Percentiles rank a stretch among this genome's conserved stretches.
Evolutionary conservation across 1,140 invertebrate species (phyloP).

Genomic region (Rhyacophila brunnea): DNA sequence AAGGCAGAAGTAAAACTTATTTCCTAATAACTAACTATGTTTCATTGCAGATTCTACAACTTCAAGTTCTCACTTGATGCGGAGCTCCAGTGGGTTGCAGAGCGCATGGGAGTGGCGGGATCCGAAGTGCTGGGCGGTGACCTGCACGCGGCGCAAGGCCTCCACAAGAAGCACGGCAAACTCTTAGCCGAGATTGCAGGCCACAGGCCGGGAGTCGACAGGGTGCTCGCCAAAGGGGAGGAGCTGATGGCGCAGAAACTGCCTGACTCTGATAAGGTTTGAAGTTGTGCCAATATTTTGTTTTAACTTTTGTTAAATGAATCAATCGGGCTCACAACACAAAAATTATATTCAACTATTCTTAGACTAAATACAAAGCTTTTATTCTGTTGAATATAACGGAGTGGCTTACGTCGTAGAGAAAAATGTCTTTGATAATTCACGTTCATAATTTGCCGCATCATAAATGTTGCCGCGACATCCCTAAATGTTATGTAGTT

Average conservation of each 20-base stretch:
- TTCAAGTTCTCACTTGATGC: conserved; percentile 92
- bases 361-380: too few species aligned
- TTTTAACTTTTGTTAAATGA: too few species aligned
- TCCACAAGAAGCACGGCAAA: conserved; percentile 93
- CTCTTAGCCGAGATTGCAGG: conserved; percentile 82
- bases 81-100: conserved; percentile 94
- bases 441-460: neutral
- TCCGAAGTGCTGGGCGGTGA: conserved; percentile 76
- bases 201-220: conserved; percentile 79
- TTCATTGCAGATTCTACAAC: conserved; percentile 75
- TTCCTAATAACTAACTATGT: neutral
- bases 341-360: too few species aligned
- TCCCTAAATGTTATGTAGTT: neutral
- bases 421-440: too few species aligned
- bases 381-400: too few species aligned
- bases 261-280: conserved; percentile 72
- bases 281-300: too few species aligned
- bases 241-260: conserved; percentile 70
- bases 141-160: conserved; percentile 86
- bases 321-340: too few species aligned
- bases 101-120: conserved; percentile 78
- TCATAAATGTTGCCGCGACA: neutral
- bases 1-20: neutral
- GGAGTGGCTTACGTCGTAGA: too few species aligned
- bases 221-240: conserved; percentile 72